A percentile compares a stretch with the other conserved stretches of the same genome.
Evolutionary conservation across 2,888 invertebrate species (phyloP).

Genomic region (Parnassius orleans): DNA sequence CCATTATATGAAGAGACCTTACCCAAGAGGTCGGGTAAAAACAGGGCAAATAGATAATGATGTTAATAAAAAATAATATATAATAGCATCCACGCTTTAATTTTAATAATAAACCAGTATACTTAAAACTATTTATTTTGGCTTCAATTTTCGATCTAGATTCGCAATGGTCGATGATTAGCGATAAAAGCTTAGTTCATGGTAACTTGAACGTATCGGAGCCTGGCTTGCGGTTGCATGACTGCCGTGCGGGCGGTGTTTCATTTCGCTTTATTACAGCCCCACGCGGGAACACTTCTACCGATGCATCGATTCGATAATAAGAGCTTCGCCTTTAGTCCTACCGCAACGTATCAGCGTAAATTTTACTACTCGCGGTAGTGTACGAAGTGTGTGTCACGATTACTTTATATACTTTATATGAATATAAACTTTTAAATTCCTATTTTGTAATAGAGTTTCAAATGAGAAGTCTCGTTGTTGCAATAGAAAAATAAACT

Average conservation of each 20-base stretch:
- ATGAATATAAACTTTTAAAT: no score
- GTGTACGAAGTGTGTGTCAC: slow-evolving; percentile 1
- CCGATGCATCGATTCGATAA: slow-evolving; percentile 52
- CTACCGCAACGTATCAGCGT: slow-evolving; percentile 56
- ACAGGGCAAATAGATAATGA: no score
- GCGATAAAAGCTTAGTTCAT: slow-evolving; percentile 55
- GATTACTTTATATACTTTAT: no score
- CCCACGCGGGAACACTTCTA: slow-evolving; percentile 28
- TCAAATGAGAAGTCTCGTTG: no score
- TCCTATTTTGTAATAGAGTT: no score
- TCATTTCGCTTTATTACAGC: slow-evolving; percentile 65
- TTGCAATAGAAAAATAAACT: no score
- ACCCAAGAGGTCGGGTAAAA: no score
- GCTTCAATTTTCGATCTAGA: neutral
- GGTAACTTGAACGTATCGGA: slow-evolving; percentile 43
- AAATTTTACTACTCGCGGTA: slow-evolving; percentile 41
- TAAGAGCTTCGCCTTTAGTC: slow-evolving; percentile 51
- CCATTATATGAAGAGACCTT: no score
- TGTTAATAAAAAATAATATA: no score
- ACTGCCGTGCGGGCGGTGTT: slow-evolving; percentile 59
- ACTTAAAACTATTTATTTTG: no score
- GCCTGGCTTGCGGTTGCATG: slow-evolving; percentile 55
- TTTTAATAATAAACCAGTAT: no score
- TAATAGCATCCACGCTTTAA: no score
- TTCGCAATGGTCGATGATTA: slow-evolving; percentile 14